Evolutionary conservation across 2,113 vertebrate species (phyloP).

Genomic region (Odocoileus hemionus): DNA sequence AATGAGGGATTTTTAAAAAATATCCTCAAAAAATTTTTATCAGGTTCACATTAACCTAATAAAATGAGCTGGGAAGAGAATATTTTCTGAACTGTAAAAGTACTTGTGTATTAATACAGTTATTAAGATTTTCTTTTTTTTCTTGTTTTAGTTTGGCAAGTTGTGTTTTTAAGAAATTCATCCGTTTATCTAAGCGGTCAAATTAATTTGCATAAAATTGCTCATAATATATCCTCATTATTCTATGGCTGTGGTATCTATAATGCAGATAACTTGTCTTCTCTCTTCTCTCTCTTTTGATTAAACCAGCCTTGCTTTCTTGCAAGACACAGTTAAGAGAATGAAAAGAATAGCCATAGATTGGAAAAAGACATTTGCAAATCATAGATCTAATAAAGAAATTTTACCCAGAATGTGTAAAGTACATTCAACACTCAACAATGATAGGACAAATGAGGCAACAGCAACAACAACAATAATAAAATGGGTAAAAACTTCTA

Average conservation of each 20-base stretch:
- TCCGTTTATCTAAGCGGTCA: neutral
- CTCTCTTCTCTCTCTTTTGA: neutral
- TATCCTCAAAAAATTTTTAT: neutral
- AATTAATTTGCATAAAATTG: neutral
- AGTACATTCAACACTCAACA: neutral
- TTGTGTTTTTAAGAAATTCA: neutral
- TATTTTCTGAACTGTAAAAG: neutral
- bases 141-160: neutral
- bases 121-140: neutral
- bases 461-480: neutral
- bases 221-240: neutral
- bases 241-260: neutral
- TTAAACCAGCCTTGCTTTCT: neutral
- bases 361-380: neutral
- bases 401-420: neutral
- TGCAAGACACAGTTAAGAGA: neutral
- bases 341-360: neutral
- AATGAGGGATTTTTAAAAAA: neutral
- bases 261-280: neutral
- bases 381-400: neutral
- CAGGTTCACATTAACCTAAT: neutral
- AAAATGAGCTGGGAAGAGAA: neutral
- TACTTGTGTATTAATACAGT: neutral
- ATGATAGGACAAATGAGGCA: neutral
- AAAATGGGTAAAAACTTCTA: neutral